Base-by-base conservation (phyloP, 2,888 invertebrate species). In the Caenorhabditis sp. region DNA sequence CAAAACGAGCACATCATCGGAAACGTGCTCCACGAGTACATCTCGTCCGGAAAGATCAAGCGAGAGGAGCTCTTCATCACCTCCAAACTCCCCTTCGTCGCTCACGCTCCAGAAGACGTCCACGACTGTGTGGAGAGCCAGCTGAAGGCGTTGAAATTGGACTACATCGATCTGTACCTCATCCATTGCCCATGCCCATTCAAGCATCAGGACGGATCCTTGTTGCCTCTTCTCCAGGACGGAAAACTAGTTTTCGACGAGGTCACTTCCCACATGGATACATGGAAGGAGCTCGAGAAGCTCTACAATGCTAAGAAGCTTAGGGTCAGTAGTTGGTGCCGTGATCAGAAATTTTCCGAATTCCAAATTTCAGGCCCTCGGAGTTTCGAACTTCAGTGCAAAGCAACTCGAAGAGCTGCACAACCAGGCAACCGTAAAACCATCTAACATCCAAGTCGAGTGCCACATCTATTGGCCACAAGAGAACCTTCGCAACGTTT, bases 401-500 rank as follows among this genome's bases (percentile, higher is more conserved):
- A 72, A 85, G 19, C 92, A 92, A 81, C 75, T 92, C 16, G 79
- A 88, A 56, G 86, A 88, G 7, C 84, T 92, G n/a, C 87, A 89
- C 49, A 87, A 91, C 59, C 84, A 82, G 16, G 90, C 88, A 12
- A 88, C 87, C 14, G 85, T 91, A 64, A 89, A 92, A 63, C 91
- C 91, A 8, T 59, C 86, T 1, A 90, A 89, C 70, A 80, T 90
- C 5, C 91, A 91, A 85, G 91, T 96, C 74, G 96, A 96, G 92
- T 93, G 95, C 35, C 96, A 96, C 90, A 94, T 95, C 28, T 95
- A 96, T 88, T 95, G 95, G 90, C 96, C 96, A 92, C 95, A 96
- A 92, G 92, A 94, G 26, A 93, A 94, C 22, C 92, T 95, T 80
- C 72, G 89, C 7, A 93, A 94, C 1, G 94, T 94, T 47, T 95